These are phyloP conservation scores for Halcyon malimbica DNA, from an alignment of 2,113 vertebrate genomes.

Conservation along the genomic window DNA sequence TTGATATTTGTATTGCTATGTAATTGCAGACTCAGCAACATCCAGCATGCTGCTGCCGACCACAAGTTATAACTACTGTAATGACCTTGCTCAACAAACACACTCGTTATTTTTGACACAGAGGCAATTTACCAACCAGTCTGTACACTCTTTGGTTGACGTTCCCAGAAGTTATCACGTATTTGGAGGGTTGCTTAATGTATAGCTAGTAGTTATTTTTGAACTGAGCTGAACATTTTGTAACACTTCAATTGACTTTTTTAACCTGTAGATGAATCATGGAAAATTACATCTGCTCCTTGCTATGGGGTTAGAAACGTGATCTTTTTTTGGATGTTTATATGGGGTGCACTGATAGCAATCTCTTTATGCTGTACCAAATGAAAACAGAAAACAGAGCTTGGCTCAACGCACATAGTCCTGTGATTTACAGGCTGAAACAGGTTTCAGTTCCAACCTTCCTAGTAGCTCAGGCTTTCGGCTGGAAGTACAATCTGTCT, in stretches of 20 bases:
- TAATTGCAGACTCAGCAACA: constrained; percentile 23
- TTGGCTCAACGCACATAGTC: neutral
- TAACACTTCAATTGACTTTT: constrained; percentile 46
- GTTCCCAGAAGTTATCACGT: constrained; percentile 57
- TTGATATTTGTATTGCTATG: neutral
- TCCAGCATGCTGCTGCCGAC: neutral
- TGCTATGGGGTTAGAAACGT: constrained; percentile 17
- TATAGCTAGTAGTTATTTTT: constrained; percentile 61
- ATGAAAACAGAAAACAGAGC: constrained; percentile 65
- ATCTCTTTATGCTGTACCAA: constrained; percentile 27
- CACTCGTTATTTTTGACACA: constrained; percentile 42
- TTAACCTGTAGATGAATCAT: constrained; percentile 22
- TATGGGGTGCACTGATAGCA: constrained; percentile 27
- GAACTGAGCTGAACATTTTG: constrained; percentile 32
- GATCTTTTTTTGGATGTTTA: constrained; percentile 35
- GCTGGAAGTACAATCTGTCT: constrained; percentile 33
- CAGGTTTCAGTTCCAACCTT: constrained; percentile 28
- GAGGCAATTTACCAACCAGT: constrained; percentile 34
- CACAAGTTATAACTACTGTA: neutral
- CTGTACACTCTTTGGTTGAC: constrained; percentile 36
- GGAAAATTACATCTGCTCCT: constrained; percentile 58
- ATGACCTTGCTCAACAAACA: constrained; percentile 40
- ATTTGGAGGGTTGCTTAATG: constrained; percentile 53
- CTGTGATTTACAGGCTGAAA: constrained; percentile 58
- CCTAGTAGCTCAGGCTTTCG: constrained; percentile 18